Evolutionary conservation across 2,797 vertebrate species (phyloP), one percentile per base, ranked within the genome.

Genomic region (Liparis tanakae): DNA sequence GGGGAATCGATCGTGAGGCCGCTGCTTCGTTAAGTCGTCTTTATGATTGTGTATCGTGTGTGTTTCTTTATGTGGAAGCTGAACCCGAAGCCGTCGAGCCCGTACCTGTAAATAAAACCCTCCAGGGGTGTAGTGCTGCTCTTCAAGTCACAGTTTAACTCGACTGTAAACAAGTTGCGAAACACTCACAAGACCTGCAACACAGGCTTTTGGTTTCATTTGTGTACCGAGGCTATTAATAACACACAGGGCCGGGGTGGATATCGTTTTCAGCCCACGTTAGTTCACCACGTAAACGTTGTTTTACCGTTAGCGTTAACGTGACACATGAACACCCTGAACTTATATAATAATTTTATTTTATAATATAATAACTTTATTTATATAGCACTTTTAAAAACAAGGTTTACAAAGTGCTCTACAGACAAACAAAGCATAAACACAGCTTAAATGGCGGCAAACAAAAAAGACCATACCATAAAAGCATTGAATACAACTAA

Each of bases 111-210:
- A 6, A 10, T 5, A 14, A 14, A 58, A 18, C 18, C 51, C 25
- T 33, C 15, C 17, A 2, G 48, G 53, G 2, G 2, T 4, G 3
- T 50, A 1, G 50, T 7, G 18, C 30, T 10, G 6, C 46, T 59
- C 65, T 55, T 53, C 9, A 39, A 84, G 85, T 81, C 9, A 34
- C 81, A 70, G 17, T 43, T 73, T 71, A 15, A 12, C 51, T 67
- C 62, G 36, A 70, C 75, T 70, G 59, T 79, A 78, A 87, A 85
- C 69, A 87, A 8, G 46, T 82, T 84, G 71, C 8, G 50, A 76
- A 82, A 78, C 53, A 58, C 51, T 15, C 6, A 61, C 63, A 74
- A 58, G 80, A 77, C 66, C 74, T 76, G 48, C 63, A 55, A 17
- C 67, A 56, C 34, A 5, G 41, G 71, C 71, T 70, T 72, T 65